Evolutionary conservation across 2,113 vertebrate species (phyloP), one percentile per base, ranked within the genome.

Genomic region (Todiramphus chloris): DNA sequence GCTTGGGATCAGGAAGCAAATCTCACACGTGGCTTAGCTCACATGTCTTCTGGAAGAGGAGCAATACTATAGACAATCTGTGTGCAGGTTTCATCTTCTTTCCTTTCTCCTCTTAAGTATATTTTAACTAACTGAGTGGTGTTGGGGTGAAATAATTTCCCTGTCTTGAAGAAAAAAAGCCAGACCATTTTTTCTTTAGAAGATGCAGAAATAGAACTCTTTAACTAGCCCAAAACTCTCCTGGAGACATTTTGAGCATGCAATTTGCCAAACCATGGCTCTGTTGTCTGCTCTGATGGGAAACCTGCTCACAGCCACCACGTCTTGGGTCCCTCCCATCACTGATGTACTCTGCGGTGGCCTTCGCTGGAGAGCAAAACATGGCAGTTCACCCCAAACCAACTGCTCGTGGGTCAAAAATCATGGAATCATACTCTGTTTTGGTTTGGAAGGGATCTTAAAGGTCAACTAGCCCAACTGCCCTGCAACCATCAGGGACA

Each of bases 301-400:
- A 46, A 46, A 46, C 8, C 44, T 46, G 44, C 44, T 46, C 44
- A 46, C 44, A 46, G 44, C 44, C 18, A 46, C 44, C 8, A 46
- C 18, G 17, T 46, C 44, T 46, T 18, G 44, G 44, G 73, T 50
- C 68, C 68, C 31, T 68, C 33, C 63, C n/a, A 13, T 10, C 31
- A 68, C 0, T 0, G 2, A 5, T 27, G 20, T 30, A 15, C 56
- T 72, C 58, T 0, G 0, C 16, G 46, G n/a, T 62, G 75, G 51
- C 8, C 53, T 59, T 21, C 27, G 19, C 53, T 41, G 58, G 66
- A 31, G 51, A 56, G 13, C 5, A 83, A 70, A 90, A 53, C 0
- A 0, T 7, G 18, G 43, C 4, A 20, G 48, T 41, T 66, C 63
- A 39, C 59, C 50, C 66, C 31, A 8, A 63, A 81, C 35, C 0